Evolutionary conservation across 2,797 vertebrate species (phyloP).

Genomic region (Remorina albescens): DNA sequence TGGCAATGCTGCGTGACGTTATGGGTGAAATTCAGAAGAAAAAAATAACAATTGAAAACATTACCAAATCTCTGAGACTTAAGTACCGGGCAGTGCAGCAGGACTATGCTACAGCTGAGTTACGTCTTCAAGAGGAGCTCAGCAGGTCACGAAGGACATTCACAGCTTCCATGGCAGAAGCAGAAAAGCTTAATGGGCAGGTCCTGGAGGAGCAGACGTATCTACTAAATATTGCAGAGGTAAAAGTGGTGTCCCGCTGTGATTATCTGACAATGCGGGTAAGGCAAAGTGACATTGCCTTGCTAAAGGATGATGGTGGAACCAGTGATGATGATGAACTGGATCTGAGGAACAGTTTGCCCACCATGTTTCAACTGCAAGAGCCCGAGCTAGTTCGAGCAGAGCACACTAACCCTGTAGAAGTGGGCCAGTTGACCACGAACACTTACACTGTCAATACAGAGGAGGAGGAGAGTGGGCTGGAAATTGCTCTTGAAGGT

Average conservation of each 20-base stretch:
- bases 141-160: conserved; percentile 91
- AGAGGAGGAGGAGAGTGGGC: conserved; percentile 82
- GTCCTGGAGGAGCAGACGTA: conserved; percentile 95
- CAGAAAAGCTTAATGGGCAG: conserved; percentile 92
- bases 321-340: conserved; percentile 89
- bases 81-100: conserved; percentile 92
- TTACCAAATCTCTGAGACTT: conserved; percentile 88
- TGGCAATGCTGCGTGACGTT: conserved; percentile 87
- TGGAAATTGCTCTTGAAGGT: conserved; percentile 68
- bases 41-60: conserved; percentile 89
- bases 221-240: conserved; percentile 93
- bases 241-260: conserved; percentile 94
- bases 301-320: conserved; percentile 88
- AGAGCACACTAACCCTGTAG: conserved; percentile 87
- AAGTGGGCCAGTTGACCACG: conserved; percentile 90
- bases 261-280: conserved; percentile 95
- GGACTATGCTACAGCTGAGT: conserved; percentile 92
- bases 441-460: conserved; percentile 88
- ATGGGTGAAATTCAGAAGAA: conserved; percentile 92
- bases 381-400: conserved; percentile 91
- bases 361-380: conserved; percentile 89
- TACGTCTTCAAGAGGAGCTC: conserved; percentile 92
- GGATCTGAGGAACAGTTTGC: conserved; percentile 88
- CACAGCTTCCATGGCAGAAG: conserved; percentile 89
- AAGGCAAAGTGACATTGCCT: conserved; percentile 92